These are phyloP conservation scores for Kryptolebias ocellatus DNA, from an alignment of 2,797 vertebrate genomes.

Conservation along the genomic window DNA sequence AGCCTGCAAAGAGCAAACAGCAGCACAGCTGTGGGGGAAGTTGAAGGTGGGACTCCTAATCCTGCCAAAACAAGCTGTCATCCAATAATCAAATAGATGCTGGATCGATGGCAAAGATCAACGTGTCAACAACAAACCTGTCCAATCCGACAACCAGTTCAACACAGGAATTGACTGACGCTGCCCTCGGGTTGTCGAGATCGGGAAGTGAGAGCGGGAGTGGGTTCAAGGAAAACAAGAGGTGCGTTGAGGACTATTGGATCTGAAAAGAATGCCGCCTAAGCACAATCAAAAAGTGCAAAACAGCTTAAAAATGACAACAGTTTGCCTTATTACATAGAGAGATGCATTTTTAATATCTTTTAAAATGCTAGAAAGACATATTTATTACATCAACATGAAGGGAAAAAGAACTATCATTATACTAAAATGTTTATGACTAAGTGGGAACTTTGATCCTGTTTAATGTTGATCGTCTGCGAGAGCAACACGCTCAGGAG, in stretches of 20 bases:
- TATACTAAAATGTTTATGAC: slow-evolving; percentile 23
- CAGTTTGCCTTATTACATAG: slow-evolving; percentile 53
- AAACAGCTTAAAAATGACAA: slow-evolving; percentile 35
- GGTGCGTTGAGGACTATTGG: slow-evolving; percentile 44
- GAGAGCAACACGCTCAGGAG: slow-evolving; percentile 27
- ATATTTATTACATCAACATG: slow-evolving; percentile 20
- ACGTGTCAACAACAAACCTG: slow-evolving; percentile 57
- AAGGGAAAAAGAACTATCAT: slow-evolving; percentile 10
- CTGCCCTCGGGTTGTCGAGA: slow-evolving; percentile 36
- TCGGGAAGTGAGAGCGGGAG: slow-evolving; percentile 1
- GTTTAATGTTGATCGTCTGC: slow-evolving; percentile 38
- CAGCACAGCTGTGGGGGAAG: slow-evolving; percentile 4
- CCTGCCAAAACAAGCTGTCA: slow-evolving; percentile 61
- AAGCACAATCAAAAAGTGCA: slow-evolving; percentile 55
- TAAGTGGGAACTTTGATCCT: slow-evolving; percentile 25
- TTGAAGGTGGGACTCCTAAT: slow-evolving; percentile 36
- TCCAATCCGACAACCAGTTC: slow-evolving; percentile 41
- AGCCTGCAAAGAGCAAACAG: slow-evolving; percentile 34
- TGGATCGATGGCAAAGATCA: slow-evolving; percentile 64
- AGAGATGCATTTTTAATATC: slow-evolving; percentile 34
- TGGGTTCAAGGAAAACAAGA: slow-evolving; percentile 35
- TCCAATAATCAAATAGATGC: slow-evolving; percentile 68
- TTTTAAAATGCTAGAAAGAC: slow-evolving; percentile 29
- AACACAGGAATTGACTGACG: slow-evolving; percentile 51
- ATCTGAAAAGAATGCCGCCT: slow-evolving; percentile 44